These are phyloP conservation scores for Crepidodera aurea DNA, from an alignment of 2,888 invertebrate species.

Conservation along the genomic window DNA sequence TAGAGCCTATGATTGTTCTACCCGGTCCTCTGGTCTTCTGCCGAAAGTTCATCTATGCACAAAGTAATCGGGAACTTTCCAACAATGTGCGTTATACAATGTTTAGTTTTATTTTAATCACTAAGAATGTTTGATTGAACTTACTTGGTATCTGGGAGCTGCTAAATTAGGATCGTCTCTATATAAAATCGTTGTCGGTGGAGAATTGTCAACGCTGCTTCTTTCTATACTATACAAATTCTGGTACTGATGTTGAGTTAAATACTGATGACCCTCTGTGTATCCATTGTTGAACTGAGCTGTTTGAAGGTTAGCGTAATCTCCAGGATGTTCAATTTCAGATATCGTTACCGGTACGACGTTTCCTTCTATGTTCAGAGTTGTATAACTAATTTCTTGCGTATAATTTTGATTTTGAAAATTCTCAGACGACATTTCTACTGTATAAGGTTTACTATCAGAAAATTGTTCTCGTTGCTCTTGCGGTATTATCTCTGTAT, in stretches of 20 bases:
- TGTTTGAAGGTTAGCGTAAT: slow-evolving; percentile 73
- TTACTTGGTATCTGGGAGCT: slow-evolving; percentile 63
- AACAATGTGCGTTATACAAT: too few relatives aligned
- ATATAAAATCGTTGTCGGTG: slow-evolving; percentile 66
- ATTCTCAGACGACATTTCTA: slow-evolving; percentile 28
- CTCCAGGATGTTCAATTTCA: slow-evolving; percentile 53
- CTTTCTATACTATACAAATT: slow-evolving; percentile 45
- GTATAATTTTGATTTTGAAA: slow-evolving; percentile 26
- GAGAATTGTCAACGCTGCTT: slow-evolving; percentile 61
- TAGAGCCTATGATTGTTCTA: too few relatives aligned
- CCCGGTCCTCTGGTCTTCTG: too few relatives aligned
- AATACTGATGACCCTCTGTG: slow-evolving; percentile 50
- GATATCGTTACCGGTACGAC: slow-evolving; percentile 35
- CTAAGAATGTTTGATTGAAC: too few relatives aligned
- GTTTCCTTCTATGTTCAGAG: slow-evolving; percentile 38
- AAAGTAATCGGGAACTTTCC: too few relatives aligned
- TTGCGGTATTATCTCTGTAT: slow-evolving; percentile 23
- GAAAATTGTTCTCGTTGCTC: slow-evolving; percentile 29
- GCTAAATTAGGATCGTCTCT: slow-evolving; percentile 73
- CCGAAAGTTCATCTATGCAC: too few relatives aligned
- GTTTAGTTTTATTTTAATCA: too few relatives aligned
- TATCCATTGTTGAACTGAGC: slow-evolving; percentile 61
- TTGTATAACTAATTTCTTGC: slow-evolving; percentile 37
- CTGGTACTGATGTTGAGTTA: slow-evolving; percentile 52
- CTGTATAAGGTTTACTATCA: slow-evolving; percentile 29